These are phyloP conservation scores for Aelia acuminata DNA, from an alignment of 2,888 invertebrate species.

Conservation along the genomic window DNA sequence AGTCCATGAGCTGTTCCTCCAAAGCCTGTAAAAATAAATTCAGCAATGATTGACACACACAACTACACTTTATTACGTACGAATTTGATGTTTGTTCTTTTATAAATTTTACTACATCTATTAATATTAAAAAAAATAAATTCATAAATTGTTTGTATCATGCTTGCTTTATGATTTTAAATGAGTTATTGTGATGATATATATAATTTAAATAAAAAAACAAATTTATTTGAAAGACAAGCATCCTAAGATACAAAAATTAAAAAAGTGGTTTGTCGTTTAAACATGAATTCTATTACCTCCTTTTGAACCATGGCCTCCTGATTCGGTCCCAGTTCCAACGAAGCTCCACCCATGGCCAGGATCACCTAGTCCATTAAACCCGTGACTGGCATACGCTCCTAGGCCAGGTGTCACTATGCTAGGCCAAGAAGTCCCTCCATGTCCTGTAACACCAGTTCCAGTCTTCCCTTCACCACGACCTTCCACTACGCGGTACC, in stretches of 20 bases:
- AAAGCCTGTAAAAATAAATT: background rate
- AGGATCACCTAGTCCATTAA: background rate
- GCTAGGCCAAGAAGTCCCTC: background rate
- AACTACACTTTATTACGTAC: no score
- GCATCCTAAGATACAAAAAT: no score
- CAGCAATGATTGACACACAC: background rate
- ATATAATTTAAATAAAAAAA: no score
- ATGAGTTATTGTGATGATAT: no score
- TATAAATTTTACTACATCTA: no score
- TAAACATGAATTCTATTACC: background rate
- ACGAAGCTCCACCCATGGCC: background rate
- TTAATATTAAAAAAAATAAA: no score
- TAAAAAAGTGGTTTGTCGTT: no score
- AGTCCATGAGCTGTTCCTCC: slow-evolving; percentile 28
- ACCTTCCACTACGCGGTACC: slow-evolving; percentile 5
- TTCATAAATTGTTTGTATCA: no score
- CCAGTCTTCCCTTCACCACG: background rate
- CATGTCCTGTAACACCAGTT: background rate
- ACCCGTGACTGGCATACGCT: background rate
- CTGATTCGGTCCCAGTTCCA: background rate
- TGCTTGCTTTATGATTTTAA: no score
- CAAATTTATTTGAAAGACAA: no score
- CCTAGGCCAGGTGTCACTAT: background rate
- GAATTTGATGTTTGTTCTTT: no score
- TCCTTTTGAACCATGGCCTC: background rate